These are phyloP conservation scores for Microcebus griseorufus DNA, from an alignment of 2,113 vertebrate genomes.

Conservation along the genomic window DNA sequence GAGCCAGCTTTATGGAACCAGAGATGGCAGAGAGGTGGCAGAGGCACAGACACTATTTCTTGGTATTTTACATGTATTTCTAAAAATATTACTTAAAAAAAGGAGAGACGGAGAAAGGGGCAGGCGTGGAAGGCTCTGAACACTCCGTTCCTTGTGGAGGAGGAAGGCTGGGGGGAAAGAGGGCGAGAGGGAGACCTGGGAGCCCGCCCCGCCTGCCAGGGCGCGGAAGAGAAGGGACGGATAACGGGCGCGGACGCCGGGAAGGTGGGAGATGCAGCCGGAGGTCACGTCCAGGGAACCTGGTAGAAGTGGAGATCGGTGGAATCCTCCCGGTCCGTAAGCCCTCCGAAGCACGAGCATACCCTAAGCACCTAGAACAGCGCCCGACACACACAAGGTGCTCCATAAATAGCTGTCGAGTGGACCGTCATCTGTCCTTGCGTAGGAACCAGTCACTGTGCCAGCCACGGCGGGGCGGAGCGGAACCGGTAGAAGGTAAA, in stretches of 20 bases:
- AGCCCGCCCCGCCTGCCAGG: not conserved
- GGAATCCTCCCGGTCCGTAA: not conserved
- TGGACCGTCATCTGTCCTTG: conserved; percentile 51
- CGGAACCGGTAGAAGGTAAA: not conserved
- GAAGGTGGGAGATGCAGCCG: not conserved
- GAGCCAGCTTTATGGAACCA: conserved; percentile 84
- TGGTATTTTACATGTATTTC: conserved; percentile 79
- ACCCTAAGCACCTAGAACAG: conserved; percentile 60
- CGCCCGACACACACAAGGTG: conserved; percentile 37
- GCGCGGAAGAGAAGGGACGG: not conserved
- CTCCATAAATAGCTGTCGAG: not conserved
- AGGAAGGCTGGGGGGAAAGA: not conserved
- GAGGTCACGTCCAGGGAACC: not conserved
- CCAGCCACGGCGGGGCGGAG: not conserved
- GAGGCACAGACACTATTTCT: conserved; percentile 5
- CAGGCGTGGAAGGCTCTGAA: conserved; percentile 42
- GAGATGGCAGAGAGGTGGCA: conserved; percentile 23
- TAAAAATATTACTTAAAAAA: conserved; percentile 61
- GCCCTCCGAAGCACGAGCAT: not conserved
- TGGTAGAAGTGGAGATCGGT: not conserved
- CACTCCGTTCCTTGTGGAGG: conserved; percentile 28
- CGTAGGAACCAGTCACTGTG: conserved; percentile 9
- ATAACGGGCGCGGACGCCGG: not conserved
- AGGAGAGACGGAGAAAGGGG: not conserved
- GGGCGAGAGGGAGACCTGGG: not conserved